Evolutionary conservation across 2,797 vertebrate genomes (phyloP), one percentile per base, ranked within the genome.

Genomic region (Novumbra hubbsi): DNA sequence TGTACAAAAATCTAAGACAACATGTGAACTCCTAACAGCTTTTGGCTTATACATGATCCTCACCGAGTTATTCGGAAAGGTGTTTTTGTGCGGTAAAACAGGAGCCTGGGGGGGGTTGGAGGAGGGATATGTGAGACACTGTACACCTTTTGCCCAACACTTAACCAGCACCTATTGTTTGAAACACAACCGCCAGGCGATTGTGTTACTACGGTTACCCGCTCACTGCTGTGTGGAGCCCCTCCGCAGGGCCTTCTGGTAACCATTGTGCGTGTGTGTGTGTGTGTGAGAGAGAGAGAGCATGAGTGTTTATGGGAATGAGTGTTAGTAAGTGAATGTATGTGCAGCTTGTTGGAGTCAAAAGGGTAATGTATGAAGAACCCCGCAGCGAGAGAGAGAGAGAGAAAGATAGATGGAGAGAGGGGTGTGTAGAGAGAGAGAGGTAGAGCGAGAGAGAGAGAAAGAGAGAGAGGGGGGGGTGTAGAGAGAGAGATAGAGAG

Each of bases 331-430:
- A 5, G 50, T 52, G 49, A 17, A 1, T 52, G 52, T 21, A 21
- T 7, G 4, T 57, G 50, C 17, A 19, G 50, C 50, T 17, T 50
- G 48, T 5, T 14, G 83, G 74, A 86, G 76, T 81, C 78, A 78
- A 76, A 79, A 80, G 77, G 71, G 77, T 78, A 80, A 81, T 89
- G 92, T 90, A 93, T 93, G 89, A 81, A 78, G 91, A 93, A 92
- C 91, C 68, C 6, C 41, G 9, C 41, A 45, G 6, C 4, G 41
- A 45, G 41, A 12, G 41, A 8, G 6, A 8, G 4, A 12, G 2
- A 45, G 6, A 45, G 41, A 45, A 8, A 12, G 6, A 45, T 1
- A 45, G 41, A 45, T 2, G 9, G 41, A 45, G 41, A 12, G 1
- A 8, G 7, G 8, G 8, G 34, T 38, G 8, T 3, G 34, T 38